Conservation (phyloP, 2,113 vertebrate species). For the Gracilinanus agilis region DNA sequence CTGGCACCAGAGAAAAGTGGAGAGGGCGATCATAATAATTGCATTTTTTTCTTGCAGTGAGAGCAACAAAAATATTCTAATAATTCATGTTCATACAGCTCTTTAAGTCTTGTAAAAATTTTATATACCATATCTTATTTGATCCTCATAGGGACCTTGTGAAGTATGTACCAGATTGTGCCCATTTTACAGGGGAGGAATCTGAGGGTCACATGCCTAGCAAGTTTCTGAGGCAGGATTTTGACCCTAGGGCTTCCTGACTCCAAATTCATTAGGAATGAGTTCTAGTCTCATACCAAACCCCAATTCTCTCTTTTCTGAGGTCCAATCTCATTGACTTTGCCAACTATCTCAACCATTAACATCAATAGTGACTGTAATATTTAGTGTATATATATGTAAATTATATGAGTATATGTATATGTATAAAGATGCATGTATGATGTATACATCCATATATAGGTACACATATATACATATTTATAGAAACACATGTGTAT, state of each 20-base stretch:
- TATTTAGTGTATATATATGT: neutral
- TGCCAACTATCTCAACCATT: neutral
- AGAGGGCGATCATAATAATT: neutral
- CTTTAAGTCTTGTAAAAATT: neutral
- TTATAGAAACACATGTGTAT: too few species aligned
- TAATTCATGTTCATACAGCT: neutral
- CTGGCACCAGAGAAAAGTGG: neutral
- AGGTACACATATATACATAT: too few species aligned
- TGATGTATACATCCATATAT: neutral
- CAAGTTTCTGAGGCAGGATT: neutral
- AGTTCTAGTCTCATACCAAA: neutral
- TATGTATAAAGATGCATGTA: neutral
- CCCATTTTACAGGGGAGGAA: neutral
- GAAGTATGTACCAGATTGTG: neutral
- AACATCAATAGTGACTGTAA: neutral
- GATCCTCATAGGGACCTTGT: neutral
- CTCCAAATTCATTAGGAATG: neutral
- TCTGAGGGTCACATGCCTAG: neutral
- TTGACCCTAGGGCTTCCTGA: neutral
- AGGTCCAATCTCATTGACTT: neutral
- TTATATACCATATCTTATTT: neutral
- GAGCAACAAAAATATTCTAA: neutral
- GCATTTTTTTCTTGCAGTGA: neutral
- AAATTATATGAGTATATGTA: neutral
- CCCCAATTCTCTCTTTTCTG: neutral